Conservation (phyloP, 1,140 invertebrate species). For the Ephestia elutella region DNA sequence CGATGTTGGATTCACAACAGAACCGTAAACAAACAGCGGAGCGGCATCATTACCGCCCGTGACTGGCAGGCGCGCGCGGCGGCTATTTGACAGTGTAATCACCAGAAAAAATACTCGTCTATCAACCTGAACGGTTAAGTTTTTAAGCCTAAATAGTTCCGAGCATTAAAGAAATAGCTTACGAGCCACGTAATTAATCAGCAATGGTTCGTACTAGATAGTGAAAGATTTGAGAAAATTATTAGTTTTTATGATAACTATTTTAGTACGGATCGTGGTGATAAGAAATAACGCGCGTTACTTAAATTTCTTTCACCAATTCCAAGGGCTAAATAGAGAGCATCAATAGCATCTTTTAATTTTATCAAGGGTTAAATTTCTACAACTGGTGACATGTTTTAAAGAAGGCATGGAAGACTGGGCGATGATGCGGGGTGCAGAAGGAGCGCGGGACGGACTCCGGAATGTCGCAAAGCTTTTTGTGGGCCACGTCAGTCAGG, state of each 20-base stretch:
- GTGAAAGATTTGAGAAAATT: no score
- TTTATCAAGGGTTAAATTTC: no score
- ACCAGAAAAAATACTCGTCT: background rate
- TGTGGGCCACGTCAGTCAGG: conserved; percentile 1
- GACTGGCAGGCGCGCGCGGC: conserved; percentile 10
- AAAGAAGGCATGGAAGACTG: background rate
- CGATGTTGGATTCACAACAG: background rate
- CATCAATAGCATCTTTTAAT: no score
- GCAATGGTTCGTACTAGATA: background rate
- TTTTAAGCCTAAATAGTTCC: background rate
- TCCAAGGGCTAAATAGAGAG: no score
- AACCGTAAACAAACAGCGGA: background rate
- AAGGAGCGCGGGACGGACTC: background rate
- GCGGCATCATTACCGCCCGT: conserved; percentile 13
- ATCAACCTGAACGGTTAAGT: background rate
- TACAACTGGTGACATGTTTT: background rate
- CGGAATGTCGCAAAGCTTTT: conserved; percentile 9
- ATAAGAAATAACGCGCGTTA: no score
- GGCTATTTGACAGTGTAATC: background rate
- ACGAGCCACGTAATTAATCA: no score
- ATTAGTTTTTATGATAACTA: no score
- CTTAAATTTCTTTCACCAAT: no score
- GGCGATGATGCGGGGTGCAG: background rate
- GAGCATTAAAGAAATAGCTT: background rate
- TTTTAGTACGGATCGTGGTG: no score